A percentile compares a stretch with the other conserved stretches of the same genome.
These are phyloP conservation scores for Actinia tenebrosa DNA, from an alignment of 64 coral and sea anemone species.

Conservation along the genomic window DNA sequence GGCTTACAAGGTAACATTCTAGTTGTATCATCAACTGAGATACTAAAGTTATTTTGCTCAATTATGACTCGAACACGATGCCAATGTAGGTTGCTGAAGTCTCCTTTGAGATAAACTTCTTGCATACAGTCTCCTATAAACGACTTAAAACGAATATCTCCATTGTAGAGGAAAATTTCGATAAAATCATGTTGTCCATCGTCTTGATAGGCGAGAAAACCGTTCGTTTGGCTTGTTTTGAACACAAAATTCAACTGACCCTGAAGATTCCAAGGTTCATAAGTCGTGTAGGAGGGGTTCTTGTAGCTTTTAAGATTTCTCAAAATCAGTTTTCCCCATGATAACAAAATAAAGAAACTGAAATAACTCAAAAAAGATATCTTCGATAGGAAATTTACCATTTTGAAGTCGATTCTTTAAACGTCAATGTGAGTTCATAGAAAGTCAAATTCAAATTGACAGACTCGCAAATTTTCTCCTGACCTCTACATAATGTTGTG, in stretches of 20 bases:
- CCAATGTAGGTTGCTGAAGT: conserved; percentile 54
- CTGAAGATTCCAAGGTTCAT: conserved; percentile 21
- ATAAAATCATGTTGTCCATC: conserved; percentile 67
- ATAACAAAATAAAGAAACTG: neutral
- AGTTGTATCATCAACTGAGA: neutral
- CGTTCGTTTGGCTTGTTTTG: conserved; percentile 49
- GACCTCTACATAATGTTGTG: neutral
- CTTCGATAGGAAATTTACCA: neutral
- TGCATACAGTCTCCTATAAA: conserved; percentile 43
- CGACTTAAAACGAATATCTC: conserved; percentile 45
- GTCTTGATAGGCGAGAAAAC: conserved; percentile 67
- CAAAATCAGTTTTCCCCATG: neutral
- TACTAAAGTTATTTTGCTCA: neutral
- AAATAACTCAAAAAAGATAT: neutral
- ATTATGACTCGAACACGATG: conserved; percentile 21
- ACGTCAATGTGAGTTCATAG: neutral
- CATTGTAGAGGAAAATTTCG: conserved; percentile 54
- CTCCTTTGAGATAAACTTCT: conserved; percentile 36
- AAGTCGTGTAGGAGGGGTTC: neutral
- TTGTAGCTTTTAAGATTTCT: conserved; percentile 10
- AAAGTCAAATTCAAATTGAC: neutral
- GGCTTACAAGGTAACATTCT: neutral
- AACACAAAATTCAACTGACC: conserved; percentile 59
- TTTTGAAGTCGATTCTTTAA: neutral
- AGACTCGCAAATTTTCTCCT: neutral